phyloP scores from a whole-genome alignment of 2,797 vertebrate genomes.

The Ambastaia sidthimunki region DNA sequence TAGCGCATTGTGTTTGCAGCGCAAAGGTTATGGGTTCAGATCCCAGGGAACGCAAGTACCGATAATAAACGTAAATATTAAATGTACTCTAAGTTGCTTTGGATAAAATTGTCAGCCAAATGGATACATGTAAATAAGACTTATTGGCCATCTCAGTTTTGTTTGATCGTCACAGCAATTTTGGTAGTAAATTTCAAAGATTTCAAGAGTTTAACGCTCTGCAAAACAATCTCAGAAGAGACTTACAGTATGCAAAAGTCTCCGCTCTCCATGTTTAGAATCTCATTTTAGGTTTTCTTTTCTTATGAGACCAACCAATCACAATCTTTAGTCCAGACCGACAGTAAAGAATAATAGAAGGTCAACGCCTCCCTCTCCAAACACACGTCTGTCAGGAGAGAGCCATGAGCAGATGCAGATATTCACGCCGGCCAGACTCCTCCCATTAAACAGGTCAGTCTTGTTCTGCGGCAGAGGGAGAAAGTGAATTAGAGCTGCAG shows the following conservation, averaged over 20 bases:
- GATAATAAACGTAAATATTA: no score
- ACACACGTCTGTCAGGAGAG: conserved; percentile 31
- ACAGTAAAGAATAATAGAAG: conserved; percentile 23
- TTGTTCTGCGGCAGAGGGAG: conserved; percentile 34
- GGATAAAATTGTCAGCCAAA: no score
- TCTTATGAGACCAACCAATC: conserved; percentile 6
- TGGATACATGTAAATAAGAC: no score
- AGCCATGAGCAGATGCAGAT: conserved; percentile 41
- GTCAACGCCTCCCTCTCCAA: conserved; percentile 23
- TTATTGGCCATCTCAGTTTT: not conserved
- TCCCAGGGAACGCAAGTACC: no score
- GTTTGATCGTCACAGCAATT: not conserved
- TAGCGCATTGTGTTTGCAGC: no score
- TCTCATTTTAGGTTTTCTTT: not conserved
- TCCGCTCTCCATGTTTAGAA: conserved; percentile 1
- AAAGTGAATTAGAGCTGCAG: conserved; percentile 53
- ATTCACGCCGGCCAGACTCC: conserved; percentile 25
- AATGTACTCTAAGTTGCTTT: no score
- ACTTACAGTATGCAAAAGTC: no score
- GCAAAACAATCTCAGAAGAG: not conserved
- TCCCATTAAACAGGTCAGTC: conserved; percentile 46
- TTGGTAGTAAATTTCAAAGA: not conserved
- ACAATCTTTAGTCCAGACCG: not conserved
- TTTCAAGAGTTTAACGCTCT: not conserved
- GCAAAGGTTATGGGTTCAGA: no score